A percentile compares a stretch with the other conserved stretches of the same genome.
phyloP scores from a whole-genome alignment of 2,888 invertebrate genomes.

The Limnephilus auricula region DNA sequence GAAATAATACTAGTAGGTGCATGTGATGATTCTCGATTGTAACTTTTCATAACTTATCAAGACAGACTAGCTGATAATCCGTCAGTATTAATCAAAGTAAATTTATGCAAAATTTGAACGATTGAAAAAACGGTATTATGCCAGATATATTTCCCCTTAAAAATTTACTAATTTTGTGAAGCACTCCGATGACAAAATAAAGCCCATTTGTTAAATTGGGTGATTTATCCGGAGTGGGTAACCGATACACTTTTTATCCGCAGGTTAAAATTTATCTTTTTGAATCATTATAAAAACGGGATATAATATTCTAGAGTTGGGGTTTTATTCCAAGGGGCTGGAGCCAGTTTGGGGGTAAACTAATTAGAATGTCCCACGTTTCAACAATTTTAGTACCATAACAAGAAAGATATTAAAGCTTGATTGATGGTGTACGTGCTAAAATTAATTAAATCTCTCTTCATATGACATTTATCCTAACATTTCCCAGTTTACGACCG shows the following conservation, averaged over 20 bases:
- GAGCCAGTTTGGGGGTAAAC: conserved; percentile 3
- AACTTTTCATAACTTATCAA: neutral
- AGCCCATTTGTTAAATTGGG: neutral
- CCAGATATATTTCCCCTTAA: neutral
- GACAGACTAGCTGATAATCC: no score
- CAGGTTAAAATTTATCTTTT: neutral
- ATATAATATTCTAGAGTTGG: neutral
- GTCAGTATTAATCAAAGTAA: neutral
- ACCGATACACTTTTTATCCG: neutral
- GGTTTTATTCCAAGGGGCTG: conserved; percentile 23
- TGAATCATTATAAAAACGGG: neutral
- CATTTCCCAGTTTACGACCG: conserved; percentile 31
- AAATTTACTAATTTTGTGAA: neutral
- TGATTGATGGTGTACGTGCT: conserved; percentile 35
- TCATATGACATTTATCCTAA: conserved; percentile 13
- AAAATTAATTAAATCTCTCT: conserved; percentile 41
- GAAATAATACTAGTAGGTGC: neutral
- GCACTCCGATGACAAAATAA: neutral
- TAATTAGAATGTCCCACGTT: conserved; percentile 28
- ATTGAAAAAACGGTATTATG: neutral
- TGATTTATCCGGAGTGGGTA: neutral
- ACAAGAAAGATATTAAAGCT: conserved; percentile 33
- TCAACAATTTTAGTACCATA: conserved; percentile 33
- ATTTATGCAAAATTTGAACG: neutral
- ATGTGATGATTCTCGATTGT: neutral